A percentile compares a stretch with the other conserved stretches of the same genome.
phyloP scores from a whole-genome alignment of 2,888 invertebrate genomes.

The Lepidochitona cinerea region DNA sequence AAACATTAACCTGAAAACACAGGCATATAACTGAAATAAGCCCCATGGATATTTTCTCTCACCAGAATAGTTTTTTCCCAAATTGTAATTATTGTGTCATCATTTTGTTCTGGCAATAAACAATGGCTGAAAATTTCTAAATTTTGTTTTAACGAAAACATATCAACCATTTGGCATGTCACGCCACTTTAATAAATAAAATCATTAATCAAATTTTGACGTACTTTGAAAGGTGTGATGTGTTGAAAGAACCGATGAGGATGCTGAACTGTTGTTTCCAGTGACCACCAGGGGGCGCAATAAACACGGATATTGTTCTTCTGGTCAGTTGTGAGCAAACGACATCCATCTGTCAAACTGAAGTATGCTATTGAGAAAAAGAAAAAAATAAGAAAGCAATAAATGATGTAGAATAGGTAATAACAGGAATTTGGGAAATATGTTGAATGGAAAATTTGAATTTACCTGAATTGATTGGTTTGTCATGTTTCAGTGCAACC shows the following conservation, averaged over 20 bases:
- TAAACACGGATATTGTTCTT: constrained; percentile 66
- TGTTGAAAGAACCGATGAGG: constrained; percentile 72
- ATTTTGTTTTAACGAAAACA: too few relatives aligned
- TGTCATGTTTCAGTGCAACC: constrained; percentile 46
- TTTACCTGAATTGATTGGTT: constrained; percentile 56
- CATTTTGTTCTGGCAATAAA: too few relatives aligned
- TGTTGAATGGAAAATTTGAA: neutral
- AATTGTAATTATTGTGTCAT: too few relatives aligned
- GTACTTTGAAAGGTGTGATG: constrained; percentile 70
- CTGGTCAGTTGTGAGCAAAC: constrained; percentile 71
- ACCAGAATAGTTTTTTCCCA: too few relatives aligned
- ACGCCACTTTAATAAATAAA: too few relatives aligned
- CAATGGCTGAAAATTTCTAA: too few relatives aligned
- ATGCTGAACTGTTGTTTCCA: constrained; percentile 66
- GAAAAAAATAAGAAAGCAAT: neutral
- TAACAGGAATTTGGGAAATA: neutral
- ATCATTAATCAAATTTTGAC: too few relatives aligned
- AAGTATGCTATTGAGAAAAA: constrained; percentile 48
- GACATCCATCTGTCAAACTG: constrained; percentile 66
- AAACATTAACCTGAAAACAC: too few relatives aligned
- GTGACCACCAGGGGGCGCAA: constrained; percentile 64
- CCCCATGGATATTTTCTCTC: too few relatives aligned
- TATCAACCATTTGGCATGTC: too few relatives aligned
- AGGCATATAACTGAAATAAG: too few relatives aligned
- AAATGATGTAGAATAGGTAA: neutral